Percentiles rank a stretch among this genome's conserved stretches.
These are phyloP conservation scores for Apolygus lucorum DNA, from an alignment of 1,140 invertebrate species.

Conservation along the genomic window DNA sequence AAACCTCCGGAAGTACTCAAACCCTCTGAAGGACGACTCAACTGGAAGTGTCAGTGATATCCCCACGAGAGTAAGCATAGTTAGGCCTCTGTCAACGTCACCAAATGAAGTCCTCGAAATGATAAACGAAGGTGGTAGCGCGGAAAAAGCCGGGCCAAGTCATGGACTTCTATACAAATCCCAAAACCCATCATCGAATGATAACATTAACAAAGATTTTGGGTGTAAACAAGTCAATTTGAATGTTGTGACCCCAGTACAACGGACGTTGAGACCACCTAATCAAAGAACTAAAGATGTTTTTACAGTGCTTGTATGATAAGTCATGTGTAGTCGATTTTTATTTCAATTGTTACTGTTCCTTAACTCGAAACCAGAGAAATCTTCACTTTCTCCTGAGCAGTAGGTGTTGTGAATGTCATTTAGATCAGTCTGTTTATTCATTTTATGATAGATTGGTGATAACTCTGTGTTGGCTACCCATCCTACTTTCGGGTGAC, in stretches of 20 bases:
- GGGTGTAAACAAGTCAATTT: slow-evolving; percentile 57
- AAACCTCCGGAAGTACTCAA: slow-evolving; percentile 63
- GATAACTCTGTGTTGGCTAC: too few relatives aligned
- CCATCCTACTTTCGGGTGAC: too few relatives aligned
- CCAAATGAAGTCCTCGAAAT: slow-evolving; percentile 50
- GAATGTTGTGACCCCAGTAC: slow-evolving; percentile 36
- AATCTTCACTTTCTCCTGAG: too few relatives aligned
- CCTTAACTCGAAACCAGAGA: too few relatives aligned
- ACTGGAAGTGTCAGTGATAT: slow-evolving; percentile 32
- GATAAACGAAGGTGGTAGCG: slow-evolving; percentile 48
- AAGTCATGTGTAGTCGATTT: too few relatives aligned
- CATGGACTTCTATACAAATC: slow-evolving; percentile 60
- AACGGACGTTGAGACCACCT: slow-evolving; percentile 35
- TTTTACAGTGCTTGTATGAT: slow-evolving; percentile 34
- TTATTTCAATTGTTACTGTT: too few relatives aligned
- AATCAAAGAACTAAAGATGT: slow-evolving; percentile 30
- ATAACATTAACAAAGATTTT: slow-evolving; percentile 62
- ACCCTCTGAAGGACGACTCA: slow-evolving; percentile 46
- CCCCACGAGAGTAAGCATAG: slow-evolving; percentile 46
- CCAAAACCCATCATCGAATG: slow-evolving; percentile 60
- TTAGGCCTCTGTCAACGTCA: slow-evolving; percentile 47
- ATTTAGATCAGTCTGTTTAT: too few relatives aligned
- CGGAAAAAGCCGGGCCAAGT: slow-evolving; percentile 37
- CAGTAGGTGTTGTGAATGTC: too few relatives aligned
- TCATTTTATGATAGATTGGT: too few relatives aligned